These are phyloP conservation scores for Bungarus multicinctus DNA, from an alignment of 2,113 vertebrate species.

Conservation along the genomic window DNA sequence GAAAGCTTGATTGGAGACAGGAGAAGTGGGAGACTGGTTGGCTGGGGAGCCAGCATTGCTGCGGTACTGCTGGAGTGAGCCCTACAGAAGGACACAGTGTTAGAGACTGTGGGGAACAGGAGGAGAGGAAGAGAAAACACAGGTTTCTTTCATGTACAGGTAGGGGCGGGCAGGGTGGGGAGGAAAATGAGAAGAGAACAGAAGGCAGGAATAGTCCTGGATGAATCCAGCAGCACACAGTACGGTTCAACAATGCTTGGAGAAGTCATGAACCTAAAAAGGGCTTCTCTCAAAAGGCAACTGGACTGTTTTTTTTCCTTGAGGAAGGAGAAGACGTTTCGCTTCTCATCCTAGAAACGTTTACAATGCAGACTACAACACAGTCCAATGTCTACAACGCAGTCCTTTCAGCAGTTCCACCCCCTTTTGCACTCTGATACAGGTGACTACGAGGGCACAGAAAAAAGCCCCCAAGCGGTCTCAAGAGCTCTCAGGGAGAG, in stretches of 20 bases:
- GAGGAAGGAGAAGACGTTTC: background rate
- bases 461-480: background rate
- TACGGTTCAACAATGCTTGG: background rate
- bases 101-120: constrained; percentile 61
- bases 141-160: background rate
- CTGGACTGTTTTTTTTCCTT: background rate
- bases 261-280: background rate
- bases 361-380: background rate
- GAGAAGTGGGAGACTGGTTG: constrained; percentile 99
- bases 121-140: constrained; percentile 52
- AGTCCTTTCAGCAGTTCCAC: background rate
- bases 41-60: constrained; percentile 94
- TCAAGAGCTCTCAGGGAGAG: background rate
- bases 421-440: background rate
- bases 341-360: background rate
- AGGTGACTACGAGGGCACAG: background rate
- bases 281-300: background rate
- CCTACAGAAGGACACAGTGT: constrained; percentile 80
- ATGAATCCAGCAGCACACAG: background rate
- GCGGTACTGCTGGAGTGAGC: constrained; percentile 97
- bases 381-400: background rate
- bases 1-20: constrained; percentile 99
- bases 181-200: background rate
- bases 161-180: no score
- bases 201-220: background rate